Evolutionary conservation across 2,888 invertebrate species (phyloP).

Genomic region (Hirtodrosophila cameraria): DNA sequence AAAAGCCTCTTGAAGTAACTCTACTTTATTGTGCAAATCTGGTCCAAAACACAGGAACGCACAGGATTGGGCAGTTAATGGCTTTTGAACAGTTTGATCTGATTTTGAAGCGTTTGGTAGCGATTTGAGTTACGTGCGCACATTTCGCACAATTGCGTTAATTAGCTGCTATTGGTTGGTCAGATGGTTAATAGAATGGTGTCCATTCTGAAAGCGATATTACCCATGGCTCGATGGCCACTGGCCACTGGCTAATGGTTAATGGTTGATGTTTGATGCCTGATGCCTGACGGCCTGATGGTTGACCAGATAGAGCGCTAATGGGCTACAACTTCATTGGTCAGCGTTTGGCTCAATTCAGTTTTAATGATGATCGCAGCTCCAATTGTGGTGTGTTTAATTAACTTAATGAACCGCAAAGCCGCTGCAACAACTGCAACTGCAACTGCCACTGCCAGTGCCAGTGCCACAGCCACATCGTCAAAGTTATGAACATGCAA

Average conservation of each 20-base stretch:
- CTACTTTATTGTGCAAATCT: too few species aligned
- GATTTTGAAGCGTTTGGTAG: slow-evolving; percentile 50
- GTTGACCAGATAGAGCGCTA: slow-evolving; percentile 51
- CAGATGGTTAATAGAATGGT: not conserved
- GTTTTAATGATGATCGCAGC: slow-evolving; percentile 70
- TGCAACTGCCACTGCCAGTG: slow-evolving; percentile 36
- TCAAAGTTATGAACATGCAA: slow-evolving; percentile 50
- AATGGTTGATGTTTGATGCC: slow-evolving; percentile 8
- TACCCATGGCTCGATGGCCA: not conserved
- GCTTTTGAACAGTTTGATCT: slow-evolving; percentile 24
- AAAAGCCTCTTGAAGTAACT: too few species aligned
- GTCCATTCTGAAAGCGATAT: not conserved
- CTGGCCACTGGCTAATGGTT: not conserved
- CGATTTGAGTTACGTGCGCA: slow-evolving; percentile 59
- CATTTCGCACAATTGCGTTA: slow-evolving; percentile 68
- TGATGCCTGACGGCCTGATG: slow-evolving; percentile 28
- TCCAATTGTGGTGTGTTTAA: slow-evolving; percentile 68
- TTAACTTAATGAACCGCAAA: slow-evolving; percentile 73
- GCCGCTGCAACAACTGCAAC: slow-evolving; percentile 6
- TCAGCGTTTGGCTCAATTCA: slow-evolving; percentile 38
- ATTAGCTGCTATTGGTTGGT: slow-evolving; percentile 40
- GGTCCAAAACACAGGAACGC: too few species aligned
- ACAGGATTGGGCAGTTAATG: not conserved
- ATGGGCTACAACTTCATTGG: slow-evolving; percentile 77
- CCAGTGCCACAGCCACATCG: slow-evolving; percentile 37